Percentiles rank a stretch among this genome's conserved stretches.
Evolutionary conservation across 2,797 vertebrate species (phyloP).

Genomic region (Propithecus deckenii): DNA sequence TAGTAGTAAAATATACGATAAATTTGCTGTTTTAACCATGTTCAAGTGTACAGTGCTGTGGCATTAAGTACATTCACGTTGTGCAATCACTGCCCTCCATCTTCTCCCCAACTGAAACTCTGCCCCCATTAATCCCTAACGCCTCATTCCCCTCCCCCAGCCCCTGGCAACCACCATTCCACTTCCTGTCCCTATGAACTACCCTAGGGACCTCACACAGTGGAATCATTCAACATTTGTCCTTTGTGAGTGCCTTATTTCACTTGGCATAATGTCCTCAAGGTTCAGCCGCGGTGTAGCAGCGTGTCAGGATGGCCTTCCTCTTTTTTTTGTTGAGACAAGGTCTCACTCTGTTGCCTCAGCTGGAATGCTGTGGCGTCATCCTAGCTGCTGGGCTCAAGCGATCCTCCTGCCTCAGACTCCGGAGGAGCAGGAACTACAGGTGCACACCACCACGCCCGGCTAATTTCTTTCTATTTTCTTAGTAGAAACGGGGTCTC

Average conservation of each 20-base stretch:
- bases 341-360: too few relatives aligned
- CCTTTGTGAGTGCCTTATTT: not conserved
- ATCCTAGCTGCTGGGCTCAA: too few relatives aligned
- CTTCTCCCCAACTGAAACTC: not conserved
- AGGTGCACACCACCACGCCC: too few relatives aligned
- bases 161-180: not conserved
- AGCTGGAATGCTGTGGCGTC: too few relatives aligned
- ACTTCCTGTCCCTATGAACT: not conserved
- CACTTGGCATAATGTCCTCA: fast-evolving
- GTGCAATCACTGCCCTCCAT: not conserved
- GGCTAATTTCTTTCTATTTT: too few relatives aligned
- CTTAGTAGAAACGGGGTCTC: too few relatives aligned
- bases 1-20: not conserved
- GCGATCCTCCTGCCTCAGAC: too few relatives aligned
- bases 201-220: not conserved
- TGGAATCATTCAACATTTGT: not conserved
- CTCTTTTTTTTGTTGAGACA: too few relatives aligned
- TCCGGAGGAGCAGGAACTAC: too few relatives aligned
- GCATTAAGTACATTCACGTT: not conserved
- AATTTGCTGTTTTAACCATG: too few relatives aligned
- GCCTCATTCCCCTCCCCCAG: not conserved
- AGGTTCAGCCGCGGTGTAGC: not conserved
- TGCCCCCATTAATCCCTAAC: not conserved
- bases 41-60: not conserved
- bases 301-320: not conserved